A percentile compares a stretch with the other conserved stretches of the same genome.
Evolutionary conservation across 1,140 invertebrate species (phyloP).

Genomic region (Caerostris darwini): DNA sequence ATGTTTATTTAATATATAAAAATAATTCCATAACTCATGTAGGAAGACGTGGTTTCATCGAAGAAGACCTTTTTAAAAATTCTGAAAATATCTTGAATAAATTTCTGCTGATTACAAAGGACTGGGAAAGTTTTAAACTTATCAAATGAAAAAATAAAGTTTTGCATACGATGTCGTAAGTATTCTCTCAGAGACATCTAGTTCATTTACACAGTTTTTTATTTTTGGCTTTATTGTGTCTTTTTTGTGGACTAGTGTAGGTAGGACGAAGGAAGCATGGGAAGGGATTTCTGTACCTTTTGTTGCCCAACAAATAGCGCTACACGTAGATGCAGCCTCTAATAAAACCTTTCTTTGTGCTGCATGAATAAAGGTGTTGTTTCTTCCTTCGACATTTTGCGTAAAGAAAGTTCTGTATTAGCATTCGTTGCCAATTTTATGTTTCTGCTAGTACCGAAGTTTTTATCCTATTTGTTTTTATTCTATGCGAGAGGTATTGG

Average conservation of each 20-base stretch:
- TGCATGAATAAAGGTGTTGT: conserved; percentile 31
- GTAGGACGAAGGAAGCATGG: not conserved
- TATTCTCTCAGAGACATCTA: conserved; percentile 42
- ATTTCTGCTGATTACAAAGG: no score
- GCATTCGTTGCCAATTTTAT: not conserved
- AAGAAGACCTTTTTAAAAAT: no score
- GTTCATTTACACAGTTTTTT: conserved; percentile 53
- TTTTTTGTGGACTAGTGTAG: not conserved
- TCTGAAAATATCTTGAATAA: no score
- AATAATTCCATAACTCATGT: no score
- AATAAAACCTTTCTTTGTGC: conserved; percentile 6
- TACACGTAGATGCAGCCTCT: not conserved
- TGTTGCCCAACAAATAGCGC: not conserved
- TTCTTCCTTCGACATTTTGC: not conserved
- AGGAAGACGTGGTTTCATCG: no score
- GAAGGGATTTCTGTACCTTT: not conserved
- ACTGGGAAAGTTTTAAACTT: no score
- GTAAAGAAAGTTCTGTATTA: conserved; percentile 39
- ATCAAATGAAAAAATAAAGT: not conserved
- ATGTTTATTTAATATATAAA: no score
- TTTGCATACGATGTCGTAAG: conserved; percentile 5
- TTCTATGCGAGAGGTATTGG: no score
- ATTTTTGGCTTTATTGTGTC: not conserved
- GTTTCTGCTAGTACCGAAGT: not conserved
- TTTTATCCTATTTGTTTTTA: not conserved